phyloP scores from a whole-genome alignment of 2,888 invertebrate genomes.

The Acanthoscelides obtectus region DNA sequence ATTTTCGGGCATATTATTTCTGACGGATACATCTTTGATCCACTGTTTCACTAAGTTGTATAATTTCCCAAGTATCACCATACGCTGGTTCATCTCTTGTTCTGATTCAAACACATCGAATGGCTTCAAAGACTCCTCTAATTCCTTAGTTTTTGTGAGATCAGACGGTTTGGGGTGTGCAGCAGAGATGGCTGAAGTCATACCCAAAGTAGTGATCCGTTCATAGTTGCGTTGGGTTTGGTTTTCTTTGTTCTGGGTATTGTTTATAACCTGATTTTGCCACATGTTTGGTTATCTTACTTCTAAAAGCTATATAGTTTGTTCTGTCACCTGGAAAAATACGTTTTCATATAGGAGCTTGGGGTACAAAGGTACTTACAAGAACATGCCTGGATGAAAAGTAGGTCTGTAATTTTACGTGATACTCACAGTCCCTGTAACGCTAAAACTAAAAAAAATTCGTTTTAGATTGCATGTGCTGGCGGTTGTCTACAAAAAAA shows the following conservation, averaged over 20 bases:
- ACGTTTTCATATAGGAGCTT: neutral
- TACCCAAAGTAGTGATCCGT: slow-evolving; percentile 69
- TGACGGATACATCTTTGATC: slow-evolving; percentile 85
- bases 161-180: slow-evolving; percentile 80
- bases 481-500: neutral
- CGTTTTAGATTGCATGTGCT: neutral
- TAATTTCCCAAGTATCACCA: slow-evolving; percentile 78
- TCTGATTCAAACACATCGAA: slow-evolving; percentile 89
- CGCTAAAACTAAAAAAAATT: neutral
- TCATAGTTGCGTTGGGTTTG: slow-evolving; percentile 48
- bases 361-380: neutral
- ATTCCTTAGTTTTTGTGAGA: slow-evolving; percentile 66
- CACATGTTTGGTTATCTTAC: slow-evolving; percentile 12
- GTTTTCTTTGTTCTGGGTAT: slow-evolving; percentile 35
- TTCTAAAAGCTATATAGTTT: neutral
- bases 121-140: slow-evolving; percentile 74
- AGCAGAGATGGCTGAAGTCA: slow-evolving; percentile 91
- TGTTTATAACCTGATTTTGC: slow-evolving; percentile 20
- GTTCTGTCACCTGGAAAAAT: neutral
- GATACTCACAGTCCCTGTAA: neutral
- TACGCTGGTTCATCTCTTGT: slow-evolving; percentile 83
- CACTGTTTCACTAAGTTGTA: slow-evolving; percentile 90
- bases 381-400: neutral
- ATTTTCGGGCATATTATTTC: slow-evolving; percentile 88
- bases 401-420: neutral